Conservation (phyloP, 2,113 vertebrate species). For the pig (Sus scrofa) region DNA sequence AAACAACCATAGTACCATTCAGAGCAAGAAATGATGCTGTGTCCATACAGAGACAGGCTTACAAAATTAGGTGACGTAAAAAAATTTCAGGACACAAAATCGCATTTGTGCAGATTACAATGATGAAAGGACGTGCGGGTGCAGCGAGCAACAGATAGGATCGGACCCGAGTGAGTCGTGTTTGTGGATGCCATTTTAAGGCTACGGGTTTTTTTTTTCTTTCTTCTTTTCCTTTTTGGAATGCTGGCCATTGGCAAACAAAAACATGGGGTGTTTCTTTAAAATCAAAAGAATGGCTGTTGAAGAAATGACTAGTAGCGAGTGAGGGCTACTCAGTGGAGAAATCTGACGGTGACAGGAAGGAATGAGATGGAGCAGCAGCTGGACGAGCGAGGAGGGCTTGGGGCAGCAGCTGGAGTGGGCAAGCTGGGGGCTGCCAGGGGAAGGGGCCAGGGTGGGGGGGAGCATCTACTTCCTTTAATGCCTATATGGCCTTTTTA, state of each 20-base stretch:
- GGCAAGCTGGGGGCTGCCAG: not conserved
- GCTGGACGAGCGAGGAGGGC: not conserved
- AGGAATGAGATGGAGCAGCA: not conserved
- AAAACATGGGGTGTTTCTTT: constrained; percentile 62
- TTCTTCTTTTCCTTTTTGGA: not conserved
- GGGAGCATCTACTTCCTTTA: not conserved
- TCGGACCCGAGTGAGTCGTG: not conserved
- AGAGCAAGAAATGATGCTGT: constrained; percentile 60
- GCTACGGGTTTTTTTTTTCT: not conserved
- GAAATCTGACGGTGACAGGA: constrained; percentile 2
- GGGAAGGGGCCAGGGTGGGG: not conserved
- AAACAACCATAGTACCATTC: constrained; percentile 60
- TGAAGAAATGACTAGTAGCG: constrained; percentile 18
- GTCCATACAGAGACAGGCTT: constrained; percentile 58
- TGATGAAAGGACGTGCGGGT: constrained; percentile 64
- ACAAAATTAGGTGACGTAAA: constrained; percentile 72
- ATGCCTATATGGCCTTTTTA: not conserved
- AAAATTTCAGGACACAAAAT: constrained; percentile 68
- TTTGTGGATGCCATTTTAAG: not conserved
- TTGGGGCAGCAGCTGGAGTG: not conserved
- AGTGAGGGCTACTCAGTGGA: not conserved
- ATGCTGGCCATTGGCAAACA: not conserved
- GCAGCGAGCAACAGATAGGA: not conserved
- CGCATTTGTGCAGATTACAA: constrained; percentile 71
- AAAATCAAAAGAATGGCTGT: constrained; percentile 60